phyloP scores from a whole-genome alignment of 1,140 invertebrate genomes.

The Olivierus martensii region DNA sequence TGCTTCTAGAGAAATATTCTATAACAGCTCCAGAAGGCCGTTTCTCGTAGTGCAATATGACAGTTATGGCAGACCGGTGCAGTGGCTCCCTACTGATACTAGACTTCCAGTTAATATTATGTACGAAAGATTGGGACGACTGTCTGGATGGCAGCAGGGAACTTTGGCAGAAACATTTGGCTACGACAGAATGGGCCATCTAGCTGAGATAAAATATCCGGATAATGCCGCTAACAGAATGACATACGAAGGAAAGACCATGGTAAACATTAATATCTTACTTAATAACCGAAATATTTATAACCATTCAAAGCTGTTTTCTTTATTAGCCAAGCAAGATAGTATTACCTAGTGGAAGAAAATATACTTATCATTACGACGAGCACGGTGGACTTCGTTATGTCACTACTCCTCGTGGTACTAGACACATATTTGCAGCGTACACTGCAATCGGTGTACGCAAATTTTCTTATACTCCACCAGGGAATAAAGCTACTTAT shows the following conservation, averaged over 20 bases:
- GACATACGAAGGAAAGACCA: constrained; percentile 75
- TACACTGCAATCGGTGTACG: constrained; percentile 88
- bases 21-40: constrained; percentile 22
- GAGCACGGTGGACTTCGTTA: constrained; percentile 77
- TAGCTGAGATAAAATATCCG: constrained; percentile 73
- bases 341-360: constrained; percentile 76
- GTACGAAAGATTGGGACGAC: constrained; percentile 78
- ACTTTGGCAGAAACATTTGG: constrained; percentile 72
- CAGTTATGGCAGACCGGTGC: constrained; percentile 66
- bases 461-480: constrained; percentile 80
- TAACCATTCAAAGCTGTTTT: background rate
- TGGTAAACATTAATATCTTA: constrained; percentile 34
- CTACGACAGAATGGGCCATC: constrained; percentile 69
- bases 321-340: constrained; percentile 59
- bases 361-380: constrained; percentile 84
- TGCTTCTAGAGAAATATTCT: constrained; percentile 70
- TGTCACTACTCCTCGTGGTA: constrained; percentile 80
- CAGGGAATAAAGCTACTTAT: constrained; percentile 61
- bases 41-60: constrained; percentile 80
- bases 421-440: constrained; percentile 79
- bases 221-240: constrained; percentile 74
- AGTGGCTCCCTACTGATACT: constrained; percentile 61
- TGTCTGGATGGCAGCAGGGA: constrained; percentile 84
- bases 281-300: background rate
- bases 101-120: constrained; percentile 70